Base-by-base conservation (phyloP, 2,888 invertebrate genomes). In the Hypolimnas misippus region DNA sequence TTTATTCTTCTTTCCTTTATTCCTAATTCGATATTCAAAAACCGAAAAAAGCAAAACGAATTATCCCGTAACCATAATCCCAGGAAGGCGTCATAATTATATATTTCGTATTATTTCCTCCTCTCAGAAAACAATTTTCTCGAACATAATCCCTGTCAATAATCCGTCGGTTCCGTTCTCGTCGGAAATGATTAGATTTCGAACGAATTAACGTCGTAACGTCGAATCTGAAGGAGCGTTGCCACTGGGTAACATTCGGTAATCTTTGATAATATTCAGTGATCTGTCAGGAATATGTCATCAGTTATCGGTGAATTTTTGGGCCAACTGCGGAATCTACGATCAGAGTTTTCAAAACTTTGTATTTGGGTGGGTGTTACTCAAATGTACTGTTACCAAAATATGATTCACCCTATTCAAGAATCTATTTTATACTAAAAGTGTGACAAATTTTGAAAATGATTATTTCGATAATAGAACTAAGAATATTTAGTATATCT, bases 181-280 rank as follows among this genome's bases (percentile, higher is more conserved):
- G 62, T 35, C 66, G 61, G 64, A 67, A 61, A 62, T 67, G 64
- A 67, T 67, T 62, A 62, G 64, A 63, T 64, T 62, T 62, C 64
- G 53, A 57, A 55, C 61, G 56, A 67, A 67, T 67, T 67, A 67
- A 62, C 58, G 64, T 64, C 66, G 58, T 67, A 64, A 62, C 56
- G 64, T 67, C 66, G 58, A 67, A 56, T 59, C 52, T 52, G 56
- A 63, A 51, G 52, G 58, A 46, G 8, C 25, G 46, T 46, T 46
- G 5, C 46, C 21, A 46, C 46, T n/a, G 21, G 4, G 46, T 46
- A n/a, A 53, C 53, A 59, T 53, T 59, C 35, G 35, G 35, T 59
- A 59, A 54, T 60, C 46, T 54, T 60, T 35, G 59, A 38, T 49
- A 46, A 49, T 54, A 60, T 46, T 49, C 59, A 46, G 46, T 60